phyloP scores from a whole-genome alignment of 1,140 invertebrate genomes.

The Microvelia longipes region DNA sequence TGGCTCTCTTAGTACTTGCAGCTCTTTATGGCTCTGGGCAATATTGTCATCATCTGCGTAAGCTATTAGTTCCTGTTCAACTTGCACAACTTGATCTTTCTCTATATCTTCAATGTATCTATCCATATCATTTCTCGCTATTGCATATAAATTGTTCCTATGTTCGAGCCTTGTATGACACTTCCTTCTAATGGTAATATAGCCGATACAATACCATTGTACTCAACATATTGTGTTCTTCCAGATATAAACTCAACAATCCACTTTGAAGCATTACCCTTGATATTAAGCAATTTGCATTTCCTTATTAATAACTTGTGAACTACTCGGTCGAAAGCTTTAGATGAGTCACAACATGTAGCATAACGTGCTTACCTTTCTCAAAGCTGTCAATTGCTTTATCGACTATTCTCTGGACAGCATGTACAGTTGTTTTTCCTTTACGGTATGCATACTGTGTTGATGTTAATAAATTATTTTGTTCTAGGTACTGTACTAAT shows the following conservation, averaged over 20 bases:
- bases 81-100: not conserved
- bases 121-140: not conserved
- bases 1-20: not conserved
- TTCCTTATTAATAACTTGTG: not conserved
- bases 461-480: slow-evolving; percentile 12
- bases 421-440: slow-evolving; percentile 15
- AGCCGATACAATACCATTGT: not conserved
- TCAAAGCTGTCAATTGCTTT: slow-evolving; percentile 10
- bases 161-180: not conserved
- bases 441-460: slow-evolving; percentile 16
- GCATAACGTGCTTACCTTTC: not conserved
- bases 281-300: not conserved
- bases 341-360: not conserved
- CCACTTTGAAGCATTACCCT: not conserved
- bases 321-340: not conserved
- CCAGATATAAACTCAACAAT: not conserved
- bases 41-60: not conserved
- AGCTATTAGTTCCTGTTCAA: not conserved
- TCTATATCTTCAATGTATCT: not conserved
- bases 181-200: not conserved
- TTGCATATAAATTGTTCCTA: not conserved
- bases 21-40: not conserved
- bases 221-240: not conserved
- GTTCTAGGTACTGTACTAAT: slow-evolving; percentile 13
- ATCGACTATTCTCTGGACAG: slow-evolving; percentile 11